Evolutionary conservation across 2,888 invertebrate genomes (phyloP), one percentile per base, ranked within the genome.

Genomic region (Galerucella pusilla): DNA sequence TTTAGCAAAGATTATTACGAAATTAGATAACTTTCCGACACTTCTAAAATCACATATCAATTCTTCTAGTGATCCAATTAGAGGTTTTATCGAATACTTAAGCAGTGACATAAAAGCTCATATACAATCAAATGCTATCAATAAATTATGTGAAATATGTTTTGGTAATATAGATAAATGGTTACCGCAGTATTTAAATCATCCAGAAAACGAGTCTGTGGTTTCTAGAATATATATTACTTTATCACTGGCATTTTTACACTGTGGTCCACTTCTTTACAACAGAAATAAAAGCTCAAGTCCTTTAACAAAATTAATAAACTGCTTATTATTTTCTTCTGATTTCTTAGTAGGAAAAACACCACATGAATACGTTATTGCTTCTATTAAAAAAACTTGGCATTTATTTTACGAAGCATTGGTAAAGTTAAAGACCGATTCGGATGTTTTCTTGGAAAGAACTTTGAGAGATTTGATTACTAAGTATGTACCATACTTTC

Each of bases 391-490:
- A 77, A 88, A 88, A 81, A 88, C 90, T 14, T 90, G 90, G 86
- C 89, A 90, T 28, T 85, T 90, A 28, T 88, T 90, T 76, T 85
- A 91, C 57, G 88, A 88, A 78, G 90, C 90, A 0, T 87, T 91
- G 25, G 88, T 88, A 0, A 87, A 87, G 28, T 80, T 91, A 52
- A 88, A 89, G 78, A 87, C 86, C 69, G 86, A 84, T 73, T 83
- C 84, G 6, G 90, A 90, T 83, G 84, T 86, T 0, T 90, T 90
- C 77, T 81, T 90, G 16, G 87, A 86, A 42, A 87, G 90, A 75
- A 88, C 88, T 0, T 82, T 90, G 14, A 88, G 87, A 42, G 89
- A 90, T 82, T 83, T 91, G 57, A 85, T 90, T 35, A 83, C 88
- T 1, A 84, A 85, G 74, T 88, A 86, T 77, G 75, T 88, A 65